These are phyloP conservation scores for Muscicapa striata DNA, from an alignment of 2,797 vertebrate species.

Conservation along the genomic window DNA sequence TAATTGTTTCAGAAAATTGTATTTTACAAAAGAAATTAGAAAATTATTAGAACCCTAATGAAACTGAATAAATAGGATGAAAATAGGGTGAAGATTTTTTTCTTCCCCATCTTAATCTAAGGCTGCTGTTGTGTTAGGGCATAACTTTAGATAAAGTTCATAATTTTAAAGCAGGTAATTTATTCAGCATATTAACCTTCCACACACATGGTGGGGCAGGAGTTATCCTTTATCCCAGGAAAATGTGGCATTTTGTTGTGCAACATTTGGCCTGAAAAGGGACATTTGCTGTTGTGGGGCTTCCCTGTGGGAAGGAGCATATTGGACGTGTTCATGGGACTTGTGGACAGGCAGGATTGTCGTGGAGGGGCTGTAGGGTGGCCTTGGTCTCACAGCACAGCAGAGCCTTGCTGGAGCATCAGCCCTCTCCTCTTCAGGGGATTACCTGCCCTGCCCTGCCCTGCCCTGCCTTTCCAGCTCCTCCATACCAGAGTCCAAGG, in stretches of 20 bases:
- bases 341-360: rapidly evolving
- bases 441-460: neutral
- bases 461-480: rapidly evolving
- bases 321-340: rapidly evolving
- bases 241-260: rapidly evolving
- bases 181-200: neutral
- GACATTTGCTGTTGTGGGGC: rapidly evolving
- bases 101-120: neutral
- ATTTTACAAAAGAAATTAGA: neutral
- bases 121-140: neutral
- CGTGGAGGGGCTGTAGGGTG: rapidly evolving
- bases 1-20: neutral
- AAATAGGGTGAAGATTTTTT: neutral
- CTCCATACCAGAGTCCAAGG: rapidly evolving
- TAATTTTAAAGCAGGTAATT: neutral
- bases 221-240: neutral
- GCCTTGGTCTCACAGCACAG: rapidly evolving
- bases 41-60: neutral
- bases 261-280: neutral
- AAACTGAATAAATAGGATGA: neutral
- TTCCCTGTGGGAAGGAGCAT: neutral
- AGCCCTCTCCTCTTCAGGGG: neutral
- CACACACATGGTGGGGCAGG: rapidly evolving
- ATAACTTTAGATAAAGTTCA: neutral
- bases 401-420: neutral